phyloP scores from a whole-genome alignment of 2,888 invertebrate genomes.

The Ectropis crepuscularia region DNA sequence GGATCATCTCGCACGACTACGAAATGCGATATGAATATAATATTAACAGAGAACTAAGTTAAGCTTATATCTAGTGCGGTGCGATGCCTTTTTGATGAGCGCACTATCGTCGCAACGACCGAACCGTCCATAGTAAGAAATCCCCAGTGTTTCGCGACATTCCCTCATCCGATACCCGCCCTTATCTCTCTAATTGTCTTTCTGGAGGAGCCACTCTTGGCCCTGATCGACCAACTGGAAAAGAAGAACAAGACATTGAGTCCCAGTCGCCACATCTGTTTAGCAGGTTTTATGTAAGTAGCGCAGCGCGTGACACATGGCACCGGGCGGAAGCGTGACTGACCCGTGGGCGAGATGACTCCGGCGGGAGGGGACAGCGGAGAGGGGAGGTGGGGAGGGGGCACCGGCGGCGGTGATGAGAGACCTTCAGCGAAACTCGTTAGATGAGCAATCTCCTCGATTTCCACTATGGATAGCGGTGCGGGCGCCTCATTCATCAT shows the following conservation, averaged over 20 bases:
- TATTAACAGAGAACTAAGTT: conserved; percentile 66
- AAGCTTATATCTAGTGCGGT: conserved; percentile 80
- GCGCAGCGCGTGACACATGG: conserved; percentile 80
- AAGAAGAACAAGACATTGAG: conserved; percentile 84
- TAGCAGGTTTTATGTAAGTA: conserved; percentile 79
- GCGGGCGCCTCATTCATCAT: conserved; percentile 57
- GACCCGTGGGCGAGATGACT: conserved; percentile 71
- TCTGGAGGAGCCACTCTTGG: conserved; percentile 85
- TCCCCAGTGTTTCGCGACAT: conserved; percentile 82
- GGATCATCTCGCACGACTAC: conserved; percentile 78
- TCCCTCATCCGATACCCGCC: conserved; percentile 80
- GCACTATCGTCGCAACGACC: conserved; percentile 75
- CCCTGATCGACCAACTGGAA: conserved; percentile 85
- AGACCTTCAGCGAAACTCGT: conserved; percentile 83
- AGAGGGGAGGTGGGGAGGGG: conserved; percentile 47
- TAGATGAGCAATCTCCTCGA: conserved; percentile 70
- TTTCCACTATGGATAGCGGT: conserved; percentile 80
- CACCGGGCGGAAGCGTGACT: conserved; percentile 77
- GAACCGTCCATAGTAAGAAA: conserved; percentile 83
- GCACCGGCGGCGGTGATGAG: conserved; percentile 67
- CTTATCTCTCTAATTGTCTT: conserved; percentile 83
- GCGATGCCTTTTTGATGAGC: conserved; percentile 84
- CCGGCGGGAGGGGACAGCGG: conserved; percentile 51
- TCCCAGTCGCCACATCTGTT: conserved; percentile 79
- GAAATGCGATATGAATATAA: conserved; percentile 68